Percentiles rank a stretch among this genome's conserved stretches.
These are phyloP conservation scores for Eupithecia insigniata DNA, from an alignment of 2,888 invertebrate species.

Conservation along the genomic window DNA sequence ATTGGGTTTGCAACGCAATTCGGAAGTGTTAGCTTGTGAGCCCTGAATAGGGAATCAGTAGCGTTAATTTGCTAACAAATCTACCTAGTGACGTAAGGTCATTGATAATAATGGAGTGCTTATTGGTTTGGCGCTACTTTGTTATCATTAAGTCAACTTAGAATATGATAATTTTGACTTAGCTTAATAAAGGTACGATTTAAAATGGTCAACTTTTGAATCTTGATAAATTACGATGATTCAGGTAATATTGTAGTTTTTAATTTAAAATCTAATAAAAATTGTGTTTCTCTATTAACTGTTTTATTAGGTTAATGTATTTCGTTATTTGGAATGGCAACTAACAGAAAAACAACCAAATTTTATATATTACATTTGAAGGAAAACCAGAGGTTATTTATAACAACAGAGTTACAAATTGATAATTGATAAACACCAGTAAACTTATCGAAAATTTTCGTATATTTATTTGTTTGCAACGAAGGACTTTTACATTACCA, in stretches of 20 bases:
- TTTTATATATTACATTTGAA: no score
- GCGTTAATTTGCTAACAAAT: conserved; percentile 44
- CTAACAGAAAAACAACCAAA: background rate
- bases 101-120: conserved; percentile 17
- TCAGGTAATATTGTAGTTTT: background rate
- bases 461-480: background rate
- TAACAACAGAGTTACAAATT: no score
- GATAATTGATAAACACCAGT: no score
- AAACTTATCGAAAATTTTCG: no score
- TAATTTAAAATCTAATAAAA: background rate
- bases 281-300: background rate
- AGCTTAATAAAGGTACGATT: background rate
- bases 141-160: background rate
- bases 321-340: background rate
- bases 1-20: conserved; percentile 64
- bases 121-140: background rate
- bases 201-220: background rate
- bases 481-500: background rate
- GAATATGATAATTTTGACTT: background rate
- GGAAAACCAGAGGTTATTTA: no score
- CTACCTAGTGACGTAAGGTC: conserved; percentile 30
- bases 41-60: conserved; percentile 52
- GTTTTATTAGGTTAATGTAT: no score
- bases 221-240: background rate
- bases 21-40: conserved; percentile 61